Base-by-base conservation (phyloP, 1,140 invertebrate genomes). In the Tetramorium parvispinum region DNA sequence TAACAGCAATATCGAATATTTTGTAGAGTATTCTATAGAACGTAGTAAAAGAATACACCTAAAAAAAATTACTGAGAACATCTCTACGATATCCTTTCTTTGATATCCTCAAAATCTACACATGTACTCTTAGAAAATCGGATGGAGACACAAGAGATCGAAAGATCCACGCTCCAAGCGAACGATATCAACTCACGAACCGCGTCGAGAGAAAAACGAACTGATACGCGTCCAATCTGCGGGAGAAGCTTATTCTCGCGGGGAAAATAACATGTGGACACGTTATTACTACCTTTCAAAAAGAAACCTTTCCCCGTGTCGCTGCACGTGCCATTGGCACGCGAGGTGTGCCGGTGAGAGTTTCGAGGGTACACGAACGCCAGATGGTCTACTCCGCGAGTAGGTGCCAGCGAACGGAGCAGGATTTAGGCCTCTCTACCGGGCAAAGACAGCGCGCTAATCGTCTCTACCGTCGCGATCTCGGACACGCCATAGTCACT, bases 231-330 rank as follows among this genome's bases (percentile, higher is more conserved):
- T 32, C 32, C 3, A 32, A 32, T 32, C 32, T 3, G 32, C 32
- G 3, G 24, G 13, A 24, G 68, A 68, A 27, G 1, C 18, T 21
- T 5, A 11, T 13, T 71, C n/a, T 68, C 37, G 13, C 2, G 10
- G 7, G 1, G n/a, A 68, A 81, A 81, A 27, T 40, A 40, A 37
- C 18, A 81, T 27, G 49, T 53, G 46, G 37, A n/a, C 11, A 75
- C n/a, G 18, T 59, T 57, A 27, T 2, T 59, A 59, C 27, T 75
- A 83, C 68, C 53, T 82, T 59, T 46, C n/a, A 70, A 8, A 70
- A n/a, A 49, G 55, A 61, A 59, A 83, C 1, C 1, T 75, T 27
- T 73, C n/a, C 75, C 57, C 57, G 79, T 83, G n/a, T 24, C 53
- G 49, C 46, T 13, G 37, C 37, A 57, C 43, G 37, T 70, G 78